Evolutionary conservation across 2,797 vertebrate genomes (phyloP).

Genomic region (Spea hammondii): DNA sequence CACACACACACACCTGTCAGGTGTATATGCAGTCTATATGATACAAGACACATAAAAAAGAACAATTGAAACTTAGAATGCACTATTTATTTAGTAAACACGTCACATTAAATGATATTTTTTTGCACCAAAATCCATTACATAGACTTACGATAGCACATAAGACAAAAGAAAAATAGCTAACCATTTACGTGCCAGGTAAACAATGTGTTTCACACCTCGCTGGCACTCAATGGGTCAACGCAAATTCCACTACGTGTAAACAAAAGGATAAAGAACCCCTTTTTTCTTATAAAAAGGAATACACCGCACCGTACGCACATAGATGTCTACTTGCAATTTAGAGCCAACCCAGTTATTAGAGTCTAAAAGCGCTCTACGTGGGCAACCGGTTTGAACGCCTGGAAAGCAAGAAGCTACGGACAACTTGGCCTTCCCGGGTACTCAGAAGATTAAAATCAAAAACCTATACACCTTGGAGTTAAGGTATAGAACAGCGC

Average conservation of each 20-base stretch:
- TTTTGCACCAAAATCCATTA: not conserved
- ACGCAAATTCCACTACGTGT: not conserved
- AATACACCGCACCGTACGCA: not conserved
- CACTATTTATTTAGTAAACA: conserved; percentile 58
- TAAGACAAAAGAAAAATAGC: not conserved
- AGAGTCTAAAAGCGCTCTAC: not conserved
- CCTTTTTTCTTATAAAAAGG: not conserved
- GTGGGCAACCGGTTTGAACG: not conserved
- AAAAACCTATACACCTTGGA: not conserved
- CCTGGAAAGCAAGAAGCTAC: not conserved
- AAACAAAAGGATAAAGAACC: not conserved
- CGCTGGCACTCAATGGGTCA: not conserved
- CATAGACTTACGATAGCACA: not conserved
- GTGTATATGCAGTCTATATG: no score
- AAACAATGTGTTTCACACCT: not conserved
- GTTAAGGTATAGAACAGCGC: not conserved
- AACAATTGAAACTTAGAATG: no score
- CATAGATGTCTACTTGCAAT: not conserved
- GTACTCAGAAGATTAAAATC: not conserved
- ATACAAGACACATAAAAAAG: no score
- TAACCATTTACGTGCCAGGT: not conserved
- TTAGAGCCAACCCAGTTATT: not conserved
- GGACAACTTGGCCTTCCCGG: not conserved
- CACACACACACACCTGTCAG: no score
- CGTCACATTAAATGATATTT: conserved; percentile 59